These are phyloP conservation scores for Drosophila affinis DNA, from an alignment of 2,888 invertebrate species.

Conservation along the genomic window DNA sequence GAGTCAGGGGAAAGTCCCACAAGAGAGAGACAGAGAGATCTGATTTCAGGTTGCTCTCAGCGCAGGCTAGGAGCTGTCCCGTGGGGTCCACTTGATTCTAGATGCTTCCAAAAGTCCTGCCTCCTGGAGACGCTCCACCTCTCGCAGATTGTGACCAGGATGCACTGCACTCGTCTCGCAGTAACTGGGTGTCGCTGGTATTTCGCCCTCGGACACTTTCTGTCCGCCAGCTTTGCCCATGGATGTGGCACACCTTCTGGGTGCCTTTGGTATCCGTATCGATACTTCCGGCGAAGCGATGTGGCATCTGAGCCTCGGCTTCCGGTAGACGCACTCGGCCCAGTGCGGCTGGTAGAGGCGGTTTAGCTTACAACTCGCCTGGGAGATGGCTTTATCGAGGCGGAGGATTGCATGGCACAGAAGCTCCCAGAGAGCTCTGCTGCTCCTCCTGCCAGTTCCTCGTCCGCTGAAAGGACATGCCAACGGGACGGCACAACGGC, in stretches of 20 bases:
- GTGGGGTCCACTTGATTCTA: background rate
- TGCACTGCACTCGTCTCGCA: slow-evolving; percentile 36
- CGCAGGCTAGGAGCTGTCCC: background rate
- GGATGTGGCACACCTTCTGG: slow-evolving; percentile 11
- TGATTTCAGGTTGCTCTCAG: too few species aligned
- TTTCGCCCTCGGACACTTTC: slow-evolving; percentile 6
- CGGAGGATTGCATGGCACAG: slow-evolving; percentile 7
- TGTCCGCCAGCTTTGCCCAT: background rate
- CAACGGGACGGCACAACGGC: background rate
- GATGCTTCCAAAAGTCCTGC: too few species aligned
- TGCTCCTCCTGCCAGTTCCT: slow-evolving; percentile 15
- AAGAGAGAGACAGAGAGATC: background rate
- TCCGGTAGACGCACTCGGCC: slow-evolving; percentile 34
- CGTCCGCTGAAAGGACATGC: slow-evolving; percentile 14
- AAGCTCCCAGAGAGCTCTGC: slow-evolving; percentile 27
- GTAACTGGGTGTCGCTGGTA: slow-evolving; percentile 39
- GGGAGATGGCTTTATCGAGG: slow-evolving; percentile 33
- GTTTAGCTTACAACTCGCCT: slow-evolving; percentile 45
- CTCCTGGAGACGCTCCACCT: background rate
- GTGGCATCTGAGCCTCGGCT: slow-evolving; percentile 5
- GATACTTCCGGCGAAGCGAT: slow-evolving; percentile 8
- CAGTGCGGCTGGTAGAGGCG: slow-evolving; percentile 31
- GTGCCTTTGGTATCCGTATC: background rate
- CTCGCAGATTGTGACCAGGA: slow-evolving; percentile 21
- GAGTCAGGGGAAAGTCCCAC: background rate